A percentile compares a stretch with the other conserved stretches of the same genome.
phyloP scores from a whole-genome alignment of 2,888 invertebrate genomes.

The Sicus ferrugineus region DNA sequence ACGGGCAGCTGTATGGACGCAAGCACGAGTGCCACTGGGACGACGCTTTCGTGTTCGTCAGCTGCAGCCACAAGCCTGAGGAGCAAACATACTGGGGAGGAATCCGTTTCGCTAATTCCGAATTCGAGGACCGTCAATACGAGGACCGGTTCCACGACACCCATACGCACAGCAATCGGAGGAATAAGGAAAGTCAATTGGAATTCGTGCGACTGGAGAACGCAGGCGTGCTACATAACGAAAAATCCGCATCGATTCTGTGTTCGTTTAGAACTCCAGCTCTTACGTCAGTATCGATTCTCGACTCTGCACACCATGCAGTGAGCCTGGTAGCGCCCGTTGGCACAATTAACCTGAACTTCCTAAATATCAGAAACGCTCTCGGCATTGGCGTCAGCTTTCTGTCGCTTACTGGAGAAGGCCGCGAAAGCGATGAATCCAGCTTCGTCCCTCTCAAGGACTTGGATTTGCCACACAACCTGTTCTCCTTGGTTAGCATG shows the following conservation, averaged over 20 bases:
- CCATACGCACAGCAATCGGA: slow-evolving; percentile 76
- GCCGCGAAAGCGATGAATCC: slow-evolving; percentile 84
- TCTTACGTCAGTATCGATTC: slow-evolving; percentile 83
- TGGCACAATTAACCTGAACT: slow-evolving; percentile 79
- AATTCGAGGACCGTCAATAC: slow-evolving; percentile 87
- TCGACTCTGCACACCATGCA: slow-evolving; percentile 87
- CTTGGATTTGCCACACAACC: slow-evolving; percentile 84
- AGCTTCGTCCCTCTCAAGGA: slow-evolving; percentile 87
- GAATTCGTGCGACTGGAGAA: slow-evolving; percentile 85
- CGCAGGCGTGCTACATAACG: slow-evolving; percentile 94
- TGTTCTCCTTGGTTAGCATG: slow-evolving; percentile 94
- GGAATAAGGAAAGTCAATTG: slow-evolving; percentile 78
- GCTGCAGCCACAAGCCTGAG: slow-evolving; percentile 76
- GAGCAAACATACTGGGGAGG: slow-evolving; percentile 91
- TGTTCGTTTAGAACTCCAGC: slow-evolving; percentile 86
- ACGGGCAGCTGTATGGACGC: slow-evolving; percentile 88
- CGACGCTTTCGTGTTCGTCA: slow-evolving; percentile 90
- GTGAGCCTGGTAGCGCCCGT: slow-evolving; percentile 90
- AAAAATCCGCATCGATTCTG: slow-evolving; percentile 92
- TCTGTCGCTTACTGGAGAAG: slow-evolving; percentile 91
- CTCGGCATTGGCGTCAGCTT: slow-evolving; percentile 91
- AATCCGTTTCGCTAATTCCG: slow-evolving; percentile 86
- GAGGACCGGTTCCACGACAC: slow-evolving; percentile 83
- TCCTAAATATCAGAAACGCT: slow-evolving; percentile 78
- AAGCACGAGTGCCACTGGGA: slow-evolving; percentile 89